Evolutionary conservation across 2,797 vertebrate genomes (phyloP), one percentile per base, ranked within the genome.

Genomic region (Notolepis coatsorum): DNA sequence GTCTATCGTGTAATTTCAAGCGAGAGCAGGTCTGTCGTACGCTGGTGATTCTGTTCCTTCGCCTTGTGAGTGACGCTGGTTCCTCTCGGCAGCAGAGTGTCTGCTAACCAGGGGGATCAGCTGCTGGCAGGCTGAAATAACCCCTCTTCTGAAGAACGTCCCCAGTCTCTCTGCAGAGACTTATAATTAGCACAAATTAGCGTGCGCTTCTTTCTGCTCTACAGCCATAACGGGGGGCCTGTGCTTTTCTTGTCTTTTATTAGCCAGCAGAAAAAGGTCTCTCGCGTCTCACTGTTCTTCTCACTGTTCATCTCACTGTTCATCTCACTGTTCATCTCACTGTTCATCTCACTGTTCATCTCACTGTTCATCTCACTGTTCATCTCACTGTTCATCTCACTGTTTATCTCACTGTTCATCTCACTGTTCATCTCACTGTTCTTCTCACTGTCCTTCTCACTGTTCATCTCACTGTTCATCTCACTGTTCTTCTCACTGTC

Each of bases 111-210:
- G 1, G 7, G 7, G 12, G 30, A 28, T n/a, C 50, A 46, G 33
- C 64, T 64, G 20, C 37, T 23, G 1, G 12, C 37, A 17, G n/a
- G 46, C 58, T 63, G 37, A 76, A 65, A 54, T n/a, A 21, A 46
- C 2, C 9, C 3, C 17, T 57, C 41, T 61, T 52, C 17, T 68
- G 27, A 27, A 28, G 24, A 5, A 2, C 12, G 10, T 42, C 28
- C 60, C 35, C 48, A 10, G 45, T 65, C 65, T 69, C 46, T 60
- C 68, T 24, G 41, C 35, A 13, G 45, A 23, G 52, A 39, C 58
- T 46, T 41, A 71, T 84, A 62, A 81, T 80, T 75, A 62, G 51
- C 45, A 15, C 51, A 64, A 25, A 54, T 45, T 48, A 42, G 48
- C 18, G n/a, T 35, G 25, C n/a, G 8, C 18, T 41, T 47, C 10